These are phyloP conservation scores for Bombus confusus DNA, from an alignment of 1,140 invertebrate species.

Conservation along the genomic window DNA sequence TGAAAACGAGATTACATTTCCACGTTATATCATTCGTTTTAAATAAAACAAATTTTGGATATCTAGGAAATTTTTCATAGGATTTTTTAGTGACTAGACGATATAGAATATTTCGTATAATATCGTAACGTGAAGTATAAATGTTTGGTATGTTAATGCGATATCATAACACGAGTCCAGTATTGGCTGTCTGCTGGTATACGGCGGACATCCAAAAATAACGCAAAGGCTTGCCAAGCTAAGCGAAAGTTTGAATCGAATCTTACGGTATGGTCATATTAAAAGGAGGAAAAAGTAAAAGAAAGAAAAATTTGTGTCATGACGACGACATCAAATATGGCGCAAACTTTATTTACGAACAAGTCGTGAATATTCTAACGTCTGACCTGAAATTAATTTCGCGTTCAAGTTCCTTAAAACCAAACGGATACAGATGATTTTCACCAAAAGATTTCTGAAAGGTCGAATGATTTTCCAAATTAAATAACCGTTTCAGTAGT, in stretches of 20 bases:
- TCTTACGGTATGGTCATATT: conserved; percentile 17
- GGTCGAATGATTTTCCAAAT: no score
- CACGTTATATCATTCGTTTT: neutral
- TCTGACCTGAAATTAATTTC: conserved; percentile 1
- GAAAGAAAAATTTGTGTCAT: conserved; percentile 48
- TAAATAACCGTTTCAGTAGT: no score
- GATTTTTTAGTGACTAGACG: neutral
- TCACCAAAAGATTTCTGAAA: no score
- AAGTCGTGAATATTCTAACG: conserved; percentile 19
- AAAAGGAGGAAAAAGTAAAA: neutral
- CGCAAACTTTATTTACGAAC: conserved; percentile 61
- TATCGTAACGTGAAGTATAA: conserved; percentile 9
- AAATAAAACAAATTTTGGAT: no score
- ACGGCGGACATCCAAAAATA: conserved; percentile 66
- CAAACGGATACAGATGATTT: no score
- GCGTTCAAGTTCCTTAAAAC: neutral
- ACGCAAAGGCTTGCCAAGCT: conserved; percentile 61
- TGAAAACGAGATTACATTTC: neutral
- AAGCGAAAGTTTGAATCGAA: conserved; percentile 62
- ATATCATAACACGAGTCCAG: conserved; percentile 62
- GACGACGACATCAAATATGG: conserved; percentile 16
- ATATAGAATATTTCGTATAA: neutral
- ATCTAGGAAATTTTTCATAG: neutral
- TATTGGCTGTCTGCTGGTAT: conserved; percentile 14
- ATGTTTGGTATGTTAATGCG: conserved; percentile 22